phyloP scores from a whole-genome alignment of 2,113 vertebrate species.

The Sialia sialis region DNA sequence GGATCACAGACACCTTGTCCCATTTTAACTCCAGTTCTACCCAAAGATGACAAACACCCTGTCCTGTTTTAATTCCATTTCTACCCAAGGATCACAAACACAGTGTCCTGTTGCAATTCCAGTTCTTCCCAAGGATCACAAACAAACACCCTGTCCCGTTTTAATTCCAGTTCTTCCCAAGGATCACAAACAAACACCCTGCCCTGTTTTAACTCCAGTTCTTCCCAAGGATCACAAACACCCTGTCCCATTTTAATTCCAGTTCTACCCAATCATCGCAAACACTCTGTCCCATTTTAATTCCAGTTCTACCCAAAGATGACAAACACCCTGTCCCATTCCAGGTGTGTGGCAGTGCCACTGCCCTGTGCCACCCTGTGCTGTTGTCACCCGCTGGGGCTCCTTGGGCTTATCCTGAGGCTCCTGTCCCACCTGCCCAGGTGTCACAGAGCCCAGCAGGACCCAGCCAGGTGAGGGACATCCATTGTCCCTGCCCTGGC shows the following conservation, averaged over 20 bases:
- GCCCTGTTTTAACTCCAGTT: too few species aligned
- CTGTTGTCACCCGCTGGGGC: background rate
- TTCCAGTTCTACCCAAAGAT: too few species aligned
- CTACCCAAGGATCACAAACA: background rate
- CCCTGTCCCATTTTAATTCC: too few species aligned
- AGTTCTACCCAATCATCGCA: background rate
- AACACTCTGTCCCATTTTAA: background rate
- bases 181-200: too few species aligned
- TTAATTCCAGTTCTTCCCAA: accelerated
- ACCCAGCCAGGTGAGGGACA: background rate
- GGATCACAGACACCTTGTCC: too few species aligned
- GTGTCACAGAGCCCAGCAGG: background rate
- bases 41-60: background rate
- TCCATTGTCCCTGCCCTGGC: background rate
- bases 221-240: too few species aligned
- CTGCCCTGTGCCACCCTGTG: background rate
- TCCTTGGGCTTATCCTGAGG: background rate
- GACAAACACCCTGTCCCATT: background rate
- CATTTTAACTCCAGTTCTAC: background rate
- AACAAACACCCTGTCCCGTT: background rate
- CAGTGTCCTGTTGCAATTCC: too few species aligned
- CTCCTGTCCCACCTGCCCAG: background rate
- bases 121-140: background rate
- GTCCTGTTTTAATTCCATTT: background rate
- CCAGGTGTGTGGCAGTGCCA: background rate